Evolutionary conservation across 2,113 vertebrate genomes (phyloP), one percentile per base, ranked within the genome.

Genomic region (Sminthopsis crassicaudata): DNA sequence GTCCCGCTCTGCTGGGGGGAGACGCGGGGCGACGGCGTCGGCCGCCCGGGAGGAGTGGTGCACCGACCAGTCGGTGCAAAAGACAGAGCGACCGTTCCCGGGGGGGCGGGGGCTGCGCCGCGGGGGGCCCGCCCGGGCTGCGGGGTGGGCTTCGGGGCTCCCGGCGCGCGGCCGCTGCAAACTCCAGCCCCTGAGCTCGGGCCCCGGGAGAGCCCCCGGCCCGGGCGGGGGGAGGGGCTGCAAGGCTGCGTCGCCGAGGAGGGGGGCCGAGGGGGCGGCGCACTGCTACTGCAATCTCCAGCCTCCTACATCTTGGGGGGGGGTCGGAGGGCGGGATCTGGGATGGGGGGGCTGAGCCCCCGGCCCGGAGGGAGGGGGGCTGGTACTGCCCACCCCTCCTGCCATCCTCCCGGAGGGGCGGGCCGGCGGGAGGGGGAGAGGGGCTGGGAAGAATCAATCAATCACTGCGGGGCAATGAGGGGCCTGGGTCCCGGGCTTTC

Each of bases 391-490:
- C 55, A 25, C 55, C 2, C 6, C 25, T 57, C 27, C 27, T 30
- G 57, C 27, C 2, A 27, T 26, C 25, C 2, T 48, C 5, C 48
- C 1, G 10, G 27, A 2, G 9, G 92, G 51, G 27, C 92, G 53
- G 84, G 96, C 91, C 94, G 90, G 93, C 94, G 95, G 1, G 94
- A 95, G 95, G n/a, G 6, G 8, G 93, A 92, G 96, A 95, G 96
- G 90, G 95, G 95, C 94, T 12, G 27, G 97, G 55, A 92, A 95
- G 97, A 96, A 95, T 95, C 94, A 94, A 96, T 95, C 93, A 97
- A 94, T 95, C 93, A 92, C 54, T 91, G 94, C 93, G 26, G 88
- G 60, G 93, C 94, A 46, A 46, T n/a, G n/a, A 95, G 96, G 97
- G 97, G 42, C 36, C 97, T 96, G 94, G 50, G 96, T 94, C 89